Evolutionary conservation across 1,140 invertebrate genomes (phyloP), one percentile per base, ranked within the genome.

Genomic region (Palaemon carinicauda): DNA sequence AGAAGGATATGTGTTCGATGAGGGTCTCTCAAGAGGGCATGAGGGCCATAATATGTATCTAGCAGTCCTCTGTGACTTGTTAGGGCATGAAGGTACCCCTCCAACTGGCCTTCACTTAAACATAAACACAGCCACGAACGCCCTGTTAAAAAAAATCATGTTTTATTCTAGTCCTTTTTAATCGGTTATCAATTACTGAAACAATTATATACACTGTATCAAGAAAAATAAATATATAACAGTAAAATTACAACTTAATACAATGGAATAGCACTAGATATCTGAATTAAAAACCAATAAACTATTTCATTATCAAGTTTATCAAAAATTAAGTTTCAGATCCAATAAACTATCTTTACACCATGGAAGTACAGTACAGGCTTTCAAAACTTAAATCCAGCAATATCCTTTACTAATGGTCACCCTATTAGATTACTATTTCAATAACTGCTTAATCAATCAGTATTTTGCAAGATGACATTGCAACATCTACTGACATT

Each of bases 71-170:
- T 27, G 52, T 87, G 85, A 21, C 52, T 83, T 12, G 78, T 79
- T 51, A 87, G 52, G 24, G 82, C 88, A 54, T 86, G 85, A 19
- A 87, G 52, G 65, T 87, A 82, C 21, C 82, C 88, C 41, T 87
- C 84, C 65, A 88, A 29, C 80, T 87, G 84, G 21, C 85, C 88
- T 31, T 83, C 78, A 60, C 74, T 87, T 52, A 87, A 53, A 54
- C 86, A 88, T 19, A 84, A 31, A 33, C 83, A 85, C 19, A 88
- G 65, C 88, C 88, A 88, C 27, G 83, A 82, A 24, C 88, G 84
- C 52, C 88, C 88, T 88, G 71, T 27, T 27, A 79, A 10, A 21
- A 14, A 24, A 3, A 9, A 9, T 41, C n/a, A n/a, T n/a, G 0
- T 24, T 1, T 69, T 3, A 69, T 69, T 15, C 24, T n/a, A 29